A percentile compares a stretch with the other conserved stretches of the same genome.
phyloP scores from a whole-genome alignment of 2,113 vertebrate species.

The Miniopterus natalensis region DNA sequence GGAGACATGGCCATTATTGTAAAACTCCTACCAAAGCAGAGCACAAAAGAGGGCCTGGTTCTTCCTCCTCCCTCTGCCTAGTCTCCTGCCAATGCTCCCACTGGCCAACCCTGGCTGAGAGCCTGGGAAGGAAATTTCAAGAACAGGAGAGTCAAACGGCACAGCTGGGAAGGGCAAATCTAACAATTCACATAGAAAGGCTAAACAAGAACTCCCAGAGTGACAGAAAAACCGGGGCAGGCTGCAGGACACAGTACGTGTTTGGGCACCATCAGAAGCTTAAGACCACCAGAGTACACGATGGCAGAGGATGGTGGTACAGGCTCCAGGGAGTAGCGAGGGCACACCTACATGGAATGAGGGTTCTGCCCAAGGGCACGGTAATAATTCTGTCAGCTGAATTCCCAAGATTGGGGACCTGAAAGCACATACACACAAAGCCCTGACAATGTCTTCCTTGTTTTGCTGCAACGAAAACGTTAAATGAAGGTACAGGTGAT shows the following conservation, averaged over 20 bases:
- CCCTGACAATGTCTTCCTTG: not conserved
- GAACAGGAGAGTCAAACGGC: not conserved
- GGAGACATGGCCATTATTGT: not conserved
- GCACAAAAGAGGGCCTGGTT: not conserved
- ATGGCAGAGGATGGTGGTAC: not conserved
- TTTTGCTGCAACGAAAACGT: not conserved
- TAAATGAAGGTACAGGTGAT: not conserved
- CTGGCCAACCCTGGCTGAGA: not conserved
- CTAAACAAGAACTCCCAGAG: not conserved
- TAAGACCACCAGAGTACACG: not conserved
- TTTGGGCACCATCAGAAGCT: rapidly evolving
- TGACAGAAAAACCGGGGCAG: not conserved
- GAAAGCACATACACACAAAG: not conserved
- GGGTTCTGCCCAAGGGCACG: not conserved
- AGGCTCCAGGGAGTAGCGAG: not conserved
- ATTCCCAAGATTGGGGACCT: no score
- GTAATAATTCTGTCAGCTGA: not conserved
- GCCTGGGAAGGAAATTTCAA: not conserved
- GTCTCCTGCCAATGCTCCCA: not conserved
- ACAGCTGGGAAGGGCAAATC: no score
- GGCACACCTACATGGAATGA: not conserved
- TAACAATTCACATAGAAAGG: not conserved
- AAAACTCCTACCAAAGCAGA: not conserved
- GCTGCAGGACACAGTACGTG: not conserved
- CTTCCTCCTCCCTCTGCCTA: not conserved